Conservation (phyloP, 2,888 invertebrate genomes). For the Athripsodes cinereus region DNA sequence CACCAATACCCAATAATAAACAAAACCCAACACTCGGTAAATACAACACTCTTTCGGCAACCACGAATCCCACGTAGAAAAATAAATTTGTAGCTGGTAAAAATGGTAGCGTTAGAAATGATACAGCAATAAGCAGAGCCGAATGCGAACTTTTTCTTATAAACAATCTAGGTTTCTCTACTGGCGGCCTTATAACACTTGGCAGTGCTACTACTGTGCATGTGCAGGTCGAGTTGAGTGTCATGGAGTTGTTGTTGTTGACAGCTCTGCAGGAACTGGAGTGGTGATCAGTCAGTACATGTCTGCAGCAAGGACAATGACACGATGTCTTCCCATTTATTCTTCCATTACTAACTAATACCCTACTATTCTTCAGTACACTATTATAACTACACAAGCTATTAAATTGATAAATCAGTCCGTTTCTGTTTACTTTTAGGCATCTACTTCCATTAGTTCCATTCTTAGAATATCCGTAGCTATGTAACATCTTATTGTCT, state of each 20-base stretch:
- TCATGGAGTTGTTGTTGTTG: constrained; percentile 65
- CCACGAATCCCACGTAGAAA: constrained; percentile 97
- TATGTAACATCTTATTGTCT: constrained; percentile 22
- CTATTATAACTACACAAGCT: constrained; percentile 25
- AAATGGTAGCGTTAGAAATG: constrained; percentile 85
- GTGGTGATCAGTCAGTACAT: constrained; percentile 60
- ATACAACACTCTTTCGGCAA: constrained; percentile 93
- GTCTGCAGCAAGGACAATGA: constrained; percentile 64
- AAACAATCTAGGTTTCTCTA: constrained; percentile 30
- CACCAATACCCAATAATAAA: constrained; percentile 74
- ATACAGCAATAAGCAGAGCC: constrained; percentile 56
- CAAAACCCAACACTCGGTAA: constrained; percentile 95
- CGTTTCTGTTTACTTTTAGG: constrained; percentile 25
- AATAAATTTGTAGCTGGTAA: constrained; percentile 93
- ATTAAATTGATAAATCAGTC: constrained; percentile 25
- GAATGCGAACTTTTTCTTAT: constrained; percentile 41
- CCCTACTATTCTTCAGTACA: constrained; percentile 25
- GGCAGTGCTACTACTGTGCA: constrained; percentile 33
- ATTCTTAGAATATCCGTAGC: constrained; percentile 22
- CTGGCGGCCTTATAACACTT: constrained; percentile 37
- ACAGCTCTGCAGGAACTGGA: constrained; percentile 62
- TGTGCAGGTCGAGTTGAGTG: constrained; percentile 48
- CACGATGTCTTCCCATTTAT: constrained; percentile 37
- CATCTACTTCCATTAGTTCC: constrained; percentile 23
- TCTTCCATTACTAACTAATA: constrained; percentile 24